Evolutionary conservation across 2,888 invertebrate species (phyloP).

Genomic region (Cryptocephalus primarius): DNA sequence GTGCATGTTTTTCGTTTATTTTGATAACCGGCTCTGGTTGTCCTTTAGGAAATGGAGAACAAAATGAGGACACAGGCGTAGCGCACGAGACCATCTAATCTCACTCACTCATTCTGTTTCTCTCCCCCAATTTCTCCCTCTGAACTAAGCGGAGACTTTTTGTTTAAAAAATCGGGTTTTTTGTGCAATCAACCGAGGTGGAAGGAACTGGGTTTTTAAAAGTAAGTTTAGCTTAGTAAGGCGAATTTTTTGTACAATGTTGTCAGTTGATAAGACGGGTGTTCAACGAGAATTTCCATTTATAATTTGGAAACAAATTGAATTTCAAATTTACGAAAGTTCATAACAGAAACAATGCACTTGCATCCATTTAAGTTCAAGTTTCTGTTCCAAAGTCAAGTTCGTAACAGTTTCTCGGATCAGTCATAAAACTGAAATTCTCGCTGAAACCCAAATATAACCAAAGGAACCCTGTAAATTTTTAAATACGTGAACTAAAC

Average conservation of each 20-base stretch:
- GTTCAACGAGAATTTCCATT: neutral
- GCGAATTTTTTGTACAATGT: slow-evolving; percentile 3
- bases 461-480: no score
- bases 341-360: no score
- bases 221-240: slow-evolving; percentile 21
- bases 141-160: slow-evolving; percentile 14
- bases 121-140: no score
- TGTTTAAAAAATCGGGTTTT: slow-evolving; percentile 54
- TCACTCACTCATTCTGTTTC: slow-evolving; percentile 2
- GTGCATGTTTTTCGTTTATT: slow-evolving; percentile 8
- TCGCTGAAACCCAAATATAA: no score
- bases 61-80: slow-evolving; percentile 14
- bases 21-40: slow-evolving; percentile 17
- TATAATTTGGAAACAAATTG: no score
- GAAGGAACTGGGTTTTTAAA: slow-evolving; percentile 25
- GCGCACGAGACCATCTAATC: slow-evolving; percentile 11
- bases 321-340: no score
- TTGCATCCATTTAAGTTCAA: no score
- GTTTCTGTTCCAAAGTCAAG: no score
- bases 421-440: no score
- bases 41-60: slow-evolving; percentile 21
- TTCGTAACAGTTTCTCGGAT: no score
- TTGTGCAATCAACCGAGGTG: slow-evolving; percentile 64
- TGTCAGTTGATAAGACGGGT: slow-evolving; percentile 3
- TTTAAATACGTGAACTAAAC: no score